phyloP scores from a whole-genome alignment of 2,113 vertebrate species.

The Bubo scandiacus region DNA sequence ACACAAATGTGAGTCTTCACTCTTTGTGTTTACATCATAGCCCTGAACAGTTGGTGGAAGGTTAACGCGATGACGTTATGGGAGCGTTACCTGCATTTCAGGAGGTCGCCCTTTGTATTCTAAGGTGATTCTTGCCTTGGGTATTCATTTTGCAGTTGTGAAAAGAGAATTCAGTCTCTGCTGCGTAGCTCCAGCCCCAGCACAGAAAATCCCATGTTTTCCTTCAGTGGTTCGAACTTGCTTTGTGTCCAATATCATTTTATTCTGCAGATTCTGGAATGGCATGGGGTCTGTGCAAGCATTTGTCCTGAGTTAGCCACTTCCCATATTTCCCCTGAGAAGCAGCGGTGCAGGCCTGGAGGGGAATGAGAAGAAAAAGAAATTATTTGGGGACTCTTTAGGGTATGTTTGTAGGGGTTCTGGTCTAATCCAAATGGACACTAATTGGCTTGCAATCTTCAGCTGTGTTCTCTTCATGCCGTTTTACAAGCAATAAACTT shows the following conservation, averaged over 20 bases:
- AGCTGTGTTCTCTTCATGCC: not conserved
- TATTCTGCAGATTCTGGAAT: not conserved
- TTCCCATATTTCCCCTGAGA: not conserved
- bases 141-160: too few relatives aligned
- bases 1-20: not conserved
- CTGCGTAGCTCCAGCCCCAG: too few relatives aligned
- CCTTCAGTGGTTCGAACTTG: too few relatives aligned
- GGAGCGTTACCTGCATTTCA: not conserved
- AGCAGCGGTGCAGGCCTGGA: not conserved
- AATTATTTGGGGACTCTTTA: not conserved
- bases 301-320: not conserved
- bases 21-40: not conserved
- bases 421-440: not conserved
- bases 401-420: not conserved
- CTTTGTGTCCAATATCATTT: not conserved
- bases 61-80: not conserved
- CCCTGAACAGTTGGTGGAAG: not conserved
- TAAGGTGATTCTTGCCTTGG: not conserved
- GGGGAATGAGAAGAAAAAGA: not conserved
- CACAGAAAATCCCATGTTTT: too few relatives aligned
- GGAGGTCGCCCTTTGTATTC: not conserved
- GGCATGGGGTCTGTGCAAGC: not conserved
- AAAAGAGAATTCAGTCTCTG: too few relatives aligned
- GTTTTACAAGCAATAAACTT: not conserved
- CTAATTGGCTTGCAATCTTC: not conserved